A percentile compares a stretch with the other conserved stretches of the same genome.
These are phyloP conservation scores for Zootoca vivipara DNA, from an alignment of 2,113 vertebrate species.

Conservation along the genomic window DNA sequence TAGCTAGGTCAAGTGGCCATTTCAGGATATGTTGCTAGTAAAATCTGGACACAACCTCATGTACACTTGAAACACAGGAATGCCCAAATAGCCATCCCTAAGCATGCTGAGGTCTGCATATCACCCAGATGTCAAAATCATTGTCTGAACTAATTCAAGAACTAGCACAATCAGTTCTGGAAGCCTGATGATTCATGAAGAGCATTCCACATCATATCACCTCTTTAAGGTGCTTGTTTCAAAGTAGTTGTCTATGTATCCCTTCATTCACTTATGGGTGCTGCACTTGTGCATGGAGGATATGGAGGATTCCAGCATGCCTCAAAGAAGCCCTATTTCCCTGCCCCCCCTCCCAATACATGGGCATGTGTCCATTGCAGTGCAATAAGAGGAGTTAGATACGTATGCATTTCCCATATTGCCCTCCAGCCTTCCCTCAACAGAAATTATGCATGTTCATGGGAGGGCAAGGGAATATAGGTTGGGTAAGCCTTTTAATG, in stretches of 20 bases:
- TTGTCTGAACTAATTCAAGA: neutral
- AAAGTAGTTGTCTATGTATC: neutral
- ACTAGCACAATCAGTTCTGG: constrained; percentile 21
- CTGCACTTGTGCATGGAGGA: neutral
- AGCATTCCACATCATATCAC: neutral
- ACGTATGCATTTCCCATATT: neutral
- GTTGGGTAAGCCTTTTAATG: neutral
- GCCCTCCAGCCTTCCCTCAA: too few species aligned
- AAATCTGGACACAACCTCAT: neutral
- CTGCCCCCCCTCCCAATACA: too few species aligned
- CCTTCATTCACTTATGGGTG: neutral
- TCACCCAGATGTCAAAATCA: neutral
- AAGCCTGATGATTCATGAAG: constrained; percentile 29
- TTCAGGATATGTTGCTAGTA: neutral
- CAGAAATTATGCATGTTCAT: neutral
- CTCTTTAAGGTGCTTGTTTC: neutral
- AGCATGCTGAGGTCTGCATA: neutral
- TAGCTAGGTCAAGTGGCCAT: neutral
- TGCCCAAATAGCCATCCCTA: too few species aligned
- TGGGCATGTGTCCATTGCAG: neutral
- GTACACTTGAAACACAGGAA: neutral
- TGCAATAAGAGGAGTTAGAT: too few species aligned
- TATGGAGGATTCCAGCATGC: neutral
- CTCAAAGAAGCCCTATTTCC: neutral
- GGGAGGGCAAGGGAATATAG: neutral